phyloP scores from a whole-genome alignment of 2,888 invertebrate species.

The Caenorhabditis sulstoni region DNA sequence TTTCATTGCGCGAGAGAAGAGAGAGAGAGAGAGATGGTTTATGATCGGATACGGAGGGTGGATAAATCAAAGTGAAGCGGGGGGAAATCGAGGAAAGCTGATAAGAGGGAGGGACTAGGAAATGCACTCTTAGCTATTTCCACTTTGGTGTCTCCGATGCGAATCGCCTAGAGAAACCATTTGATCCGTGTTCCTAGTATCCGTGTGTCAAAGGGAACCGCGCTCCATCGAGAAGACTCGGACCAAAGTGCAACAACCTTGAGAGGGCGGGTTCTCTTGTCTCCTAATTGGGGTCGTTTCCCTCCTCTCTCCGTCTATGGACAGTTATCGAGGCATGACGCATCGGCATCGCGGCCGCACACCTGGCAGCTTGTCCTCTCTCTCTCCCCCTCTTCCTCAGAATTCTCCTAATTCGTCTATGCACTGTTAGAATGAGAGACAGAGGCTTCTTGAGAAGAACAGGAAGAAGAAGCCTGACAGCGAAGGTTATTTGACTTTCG shows the following conservation, averaged over 20 bases:
- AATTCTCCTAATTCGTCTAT: not conserved
- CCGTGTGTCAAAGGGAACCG: too few relatives aligned
- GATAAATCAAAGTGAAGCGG: not conserved
- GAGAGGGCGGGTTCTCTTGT: conserved; percentile 17
- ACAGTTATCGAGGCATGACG: conserved; percentile 36
- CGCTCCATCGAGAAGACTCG: too few relatives aligned
- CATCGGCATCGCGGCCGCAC: not conserved
- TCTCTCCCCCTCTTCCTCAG: not conserved
- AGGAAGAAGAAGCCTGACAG: not conserved
- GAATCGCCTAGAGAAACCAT: conserved; percentile 13
- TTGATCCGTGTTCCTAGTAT: too few relatives aligned
- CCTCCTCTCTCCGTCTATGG: conserved; percentile 21
- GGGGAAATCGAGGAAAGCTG: conserved; percentile 5
- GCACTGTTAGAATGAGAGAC: not conserved
- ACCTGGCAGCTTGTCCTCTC: not conserved
- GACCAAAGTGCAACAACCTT: too few relatives aligned
- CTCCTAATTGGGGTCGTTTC: conserved; percentile 7
- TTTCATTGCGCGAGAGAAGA: conserved; percentile 28
- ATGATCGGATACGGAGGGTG: conserved; percentile 9
- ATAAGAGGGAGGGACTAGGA: too few relatives aligned
- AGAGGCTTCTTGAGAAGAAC: too few relatives aligned
- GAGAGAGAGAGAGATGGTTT: conserved; percentile 26
- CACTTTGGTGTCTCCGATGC: too few relatives aligned
- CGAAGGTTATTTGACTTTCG: conserved; percentile 12
- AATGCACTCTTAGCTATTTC: too few relatives aligned